Base-by-base conservation (phyloP, 2,113 vertebrate species). In the Mus pahari region DNA sequence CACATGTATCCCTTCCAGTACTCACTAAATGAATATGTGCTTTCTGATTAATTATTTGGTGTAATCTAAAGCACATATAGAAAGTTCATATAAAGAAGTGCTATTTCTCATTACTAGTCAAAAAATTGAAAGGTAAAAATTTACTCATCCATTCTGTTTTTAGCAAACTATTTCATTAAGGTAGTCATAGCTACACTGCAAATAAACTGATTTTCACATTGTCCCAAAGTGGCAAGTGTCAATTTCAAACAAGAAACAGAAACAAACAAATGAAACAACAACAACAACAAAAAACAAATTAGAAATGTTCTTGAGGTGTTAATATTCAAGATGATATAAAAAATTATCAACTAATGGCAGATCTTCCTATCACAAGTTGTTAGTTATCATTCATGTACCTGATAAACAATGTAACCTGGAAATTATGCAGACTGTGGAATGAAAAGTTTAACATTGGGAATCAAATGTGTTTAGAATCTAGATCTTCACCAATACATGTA, bases 231-330 rank as follows among this genome's bases (percentile, higher is more conserved):
- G 88, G 73, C 17, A 94, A 28, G 45, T 53, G 3, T 82, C 26
- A 24, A 28, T 79, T 17, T 88, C 94, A 92, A 92, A 73, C 7
- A 89, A 58, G 6, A 96, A 86, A 95, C 36, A 70, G 0, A 20
- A 64, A 28, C 10, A 64, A 66, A 64, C n/a, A n/a, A n/a, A n/a
- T n/a, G 3, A 9, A 60, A 60, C 20, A 19, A 60, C 7, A 60
- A 7, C 20, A 58, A 58, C 20, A 62, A 55, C 50, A n/a, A 28
- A 64, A 64, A 64, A 28, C 9, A 64, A 28, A 64, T 70, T 79
- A 39, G 3, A 42, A 87, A 97, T 83, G 16, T 19, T 86, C 60
- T 89, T 94, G 45, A 95, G 90, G 62, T 28, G 79, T 77, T 94
- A 58, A 94, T 36, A 89, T 73, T 88, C 82, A 95, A 95, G 4